A percentile compares a stretch with the other conserved stretches of the same genome.
These are phyloP conservation scores for Epicampocera succincta DNA, from an alignment of 2,888 invertebrate genomes.

Conservation along the genomic window DNA sequence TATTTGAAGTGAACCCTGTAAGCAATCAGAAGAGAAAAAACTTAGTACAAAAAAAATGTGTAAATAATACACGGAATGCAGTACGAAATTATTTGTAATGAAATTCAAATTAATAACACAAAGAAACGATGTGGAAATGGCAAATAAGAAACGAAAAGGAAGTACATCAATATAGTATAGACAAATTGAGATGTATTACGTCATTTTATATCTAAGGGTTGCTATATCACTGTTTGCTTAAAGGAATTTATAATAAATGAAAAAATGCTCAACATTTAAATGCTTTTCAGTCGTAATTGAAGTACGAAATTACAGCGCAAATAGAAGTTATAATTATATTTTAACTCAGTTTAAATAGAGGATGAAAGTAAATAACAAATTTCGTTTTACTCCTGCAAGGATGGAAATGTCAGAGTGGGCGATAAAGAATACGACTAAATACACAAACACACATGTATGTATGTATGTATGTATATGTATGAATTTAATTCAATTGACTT, in stretches of 20 bases:
- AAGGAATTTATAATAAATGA: conserved; percentile 7
- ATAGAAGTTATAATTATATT: conserved; percentile 19
- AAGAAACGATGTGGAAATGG: conserved; percentile 11
- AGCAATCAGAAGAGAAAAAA: conserved; percentile 28
- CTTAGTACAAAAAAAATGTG: conserved; percentile 11
- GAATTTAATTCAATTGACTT: no score
- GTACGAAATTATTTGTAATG: conserved; percentile 40
- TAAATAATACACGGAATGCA: conserved; percentile 39
- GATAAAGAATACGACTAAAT: no score
- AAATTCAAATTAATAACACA: conserved; percentile 58
- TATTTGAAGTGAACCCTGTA: conserved; percentile 51
- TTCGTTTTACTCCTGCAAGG: not conserved
- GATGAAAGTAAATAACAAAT: not conserved
- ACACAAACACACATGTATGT: no score
- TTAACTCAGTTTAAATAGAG: not conserved
- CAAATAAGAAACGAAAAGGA: not conserved
- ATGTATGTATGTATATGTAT: no score
- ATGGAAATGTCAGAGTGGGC: no score
- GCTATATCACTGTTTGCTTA: conserved; percentile 38
- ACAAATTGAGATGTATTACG: conserved; percentile 39
- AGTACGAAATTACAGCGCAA: conserved; percentile 10
- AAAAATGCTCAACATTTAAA: conserved; percentile 3
- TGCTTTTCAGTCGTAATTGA: conserved; percentile 24
- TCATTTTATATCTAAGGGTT: conserved; percentile 22
- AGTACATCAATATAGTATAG: conserved; percentile 28